These are phyloP conservation scores for Lithobius niger DNA, from an alignment of 1,140 invertebrate species.

Conservation along the genomic window DNA sequence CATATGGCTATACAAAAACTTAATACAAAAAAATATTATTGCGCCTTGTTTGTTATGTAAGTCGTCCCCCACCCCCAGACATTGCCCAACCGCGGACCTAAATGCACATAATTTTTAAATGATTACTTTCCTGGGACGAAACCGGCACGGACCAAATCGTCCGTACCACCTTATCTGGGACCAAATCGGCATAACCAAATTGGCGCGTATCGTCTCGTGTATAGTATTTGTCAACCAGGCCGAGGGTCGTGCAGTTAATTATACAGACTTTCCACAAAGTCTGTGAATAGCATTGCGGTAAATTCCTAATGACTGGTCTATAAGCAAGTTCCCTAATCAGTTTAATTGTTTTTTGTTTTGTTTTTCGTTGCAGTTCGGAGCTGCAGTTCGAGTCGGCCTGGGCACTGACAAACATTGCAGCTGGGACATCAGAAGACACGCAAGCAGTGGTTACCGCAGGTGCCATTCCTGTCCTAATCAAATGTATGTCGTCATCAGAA, in stretches of 20 bases:
- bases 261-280: neutral
- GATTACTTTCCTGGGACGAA: too few species aligned
- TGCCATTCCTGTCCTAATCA: slow-evolving; percentile 72
- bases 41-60: too few species aligned
- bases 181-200: too few species aligned
- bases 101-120: too few species aligned
- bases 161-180: too few species aligned
- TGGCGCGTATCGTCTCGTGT: too few species aligned
- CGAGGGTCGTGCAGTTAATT: neutral
- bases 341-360: neutral
- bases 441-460: slow-evolving; percentile 67
- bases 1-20: too few species aligned
- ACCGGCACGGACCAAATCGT: too few species aligned
- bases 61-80: too few species aligned
- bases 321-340: neutral
- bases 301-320: neutral
- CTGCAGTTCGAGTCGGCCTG: slow-evolving; percentile 96
- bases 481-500: slow-evolving; percentile 55
- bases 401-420: slow-evolving; percentile 97
- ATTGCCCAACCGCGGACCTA: too few species aligned
- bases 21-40: too few species aligned
- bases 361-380: slow-evolving; percentile 42
- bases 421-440: slow-evolving; percentile 81
- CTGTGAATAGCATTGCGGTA: neutral
- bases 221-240: too few species aligned